Base-by-base conservation (phyloP, 2,113 vertebrate species). In the Oryzias curvinotus region DNA sequence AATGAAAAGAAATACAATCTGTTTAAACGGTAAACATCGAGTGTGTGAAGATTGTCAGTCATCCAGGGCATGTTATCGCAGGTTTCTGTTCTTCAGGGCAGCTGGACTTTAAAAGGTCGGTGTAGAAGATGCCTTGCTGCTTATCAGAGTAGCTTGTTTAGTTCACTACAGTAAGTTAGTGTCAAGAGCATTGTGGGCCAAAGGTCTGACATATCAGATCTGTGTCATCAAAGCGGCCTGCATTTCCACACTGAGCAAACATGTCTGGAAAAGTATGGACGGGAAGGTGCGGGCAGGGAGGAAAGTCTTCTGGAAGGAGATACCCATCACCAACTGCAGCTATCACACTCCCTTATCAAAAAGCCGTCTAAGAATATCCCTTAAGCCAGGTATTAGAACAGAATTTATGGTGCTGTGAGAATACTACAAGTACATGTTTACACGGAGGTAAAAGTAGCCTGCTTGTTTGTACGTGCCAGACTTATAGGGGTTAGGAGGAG, bases 161-260 rank as follows among this genome's bases (percentile, higher is more conserved):
- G 36, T 36, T 36, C 36, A 12, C 36, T 12, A 36, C 36, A 36
- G 36, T 36, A 10, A 36, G 36, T 12, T 28, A 52, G 70, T 65
- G 65, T 83, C 68, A 64, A 49, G 61, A 55, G 67, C 52, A 53
- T 49, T 54, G 51, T 6, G 5, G 44, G 65, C 65, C 16, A 50
- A 21, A 59, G 50, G 57, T 52, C 79, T 73, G 28, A 64, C 56
- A 51, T 65, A 87, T 90, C 85, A 73, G 82, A 87, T 84, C 68
- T 36, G 71, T 81, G 59, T 76, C 74, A 85, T 83, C 76, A 69
- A 73, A 82, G 77, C 45, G 50, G 77, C 85, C 85, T 80, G 80
- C 87, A 82, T 91, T 86, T 91, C 84, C 85, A 90, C 81, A 84
- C 80, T 73, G 73, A 89, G 83, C 86, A 85, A 90, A 92, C 82